phyloP scores from a whole-genome alignment of 2,797 vertebrate species.

The Allobates femoralis region DNA sequence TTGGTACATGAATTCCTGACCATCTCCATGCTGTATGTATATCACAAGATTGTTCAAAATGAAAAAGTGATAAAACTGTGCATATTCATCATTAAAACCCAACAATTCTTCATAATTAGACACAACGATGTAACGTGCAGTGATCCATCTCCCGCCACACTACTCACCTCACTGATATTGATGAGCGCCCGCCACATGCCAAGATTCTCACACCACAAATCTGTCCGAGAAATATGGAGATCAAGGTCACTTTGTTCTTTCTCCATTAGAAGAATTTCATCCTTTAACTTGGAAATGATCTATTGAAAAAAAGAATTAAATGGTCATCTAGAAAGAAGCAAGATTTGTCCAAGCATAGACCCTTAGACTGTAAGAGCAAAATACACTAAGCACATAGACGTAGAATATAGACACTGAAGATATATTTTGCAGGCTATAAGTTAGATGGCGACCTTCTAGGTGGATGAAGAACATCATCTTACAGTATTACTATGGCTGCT shows the following conservation, averaged over 20 bases:
- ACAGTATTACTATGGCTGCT: no score
- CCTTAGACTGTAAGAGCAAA: neutral
- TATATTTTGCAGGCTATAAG: no score
- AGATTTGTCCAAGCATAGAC: neutral
- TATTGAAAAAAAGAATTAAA: constrained; percentile 66
- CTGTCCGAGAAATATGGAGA: constrained; percentile 91
- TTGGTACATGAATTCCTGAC: neutral
- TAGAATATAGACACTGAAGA: no score
- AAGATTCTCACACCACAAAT: constrained; percentile 98
- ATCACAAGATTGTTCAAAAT: neutral
- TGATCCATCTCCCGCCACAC: neutral
- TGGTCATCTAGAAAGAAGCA: neutral
- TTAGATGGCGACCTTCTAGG: no score
- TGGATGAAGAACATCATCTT: neutral
- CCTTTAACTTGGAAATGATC: constrained; percentile 93
- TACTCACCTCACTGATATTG: constrained; percentile 84
- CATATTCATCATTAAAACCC: neutral
- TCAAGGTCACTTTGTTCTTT: constrained; percentile 92
- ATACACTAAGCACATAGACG: neutral
- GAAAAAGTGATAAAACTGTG: neutral
- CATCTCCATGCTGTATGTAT: neutral
- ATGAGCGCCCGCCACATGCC: constrained; percentile 92
- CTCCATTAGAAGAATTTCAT: constrained; percentile 93
- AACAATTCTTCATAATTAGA: neutral
- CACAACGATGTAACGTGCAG: neutral